These are phyloP conservation scores for Drosophila diplacantha DNA, from an alignment of 2,888 invertebrate species.

Conservation along the genomic window DNA sequence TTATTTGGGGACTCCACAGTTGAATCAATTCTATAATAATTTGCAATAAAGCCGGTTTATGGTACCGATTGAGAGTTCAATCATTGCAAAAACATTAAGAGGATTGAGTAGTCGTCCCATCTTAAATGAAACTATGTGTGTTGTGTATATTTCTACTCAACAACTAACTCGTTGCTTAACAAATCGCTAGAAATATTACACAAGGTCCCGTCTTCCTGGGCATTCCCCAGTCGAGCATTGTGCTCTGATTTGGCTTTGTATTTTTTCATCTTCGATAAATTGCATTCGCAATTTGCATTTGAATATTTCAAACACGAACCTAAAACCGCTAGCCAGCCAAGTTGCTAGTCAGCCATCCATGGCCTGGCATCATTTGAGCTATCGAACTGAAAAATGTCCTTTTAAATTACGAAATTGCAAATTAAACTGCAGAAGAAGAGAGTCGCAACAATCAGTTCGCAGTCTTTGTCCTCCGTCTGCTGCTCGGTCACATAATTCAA, in stretches of 20 bases:
- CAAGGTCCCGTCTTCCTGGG: constrained; percentile 1
- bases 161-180: background rate
- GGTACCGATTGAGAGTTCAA: background rate
- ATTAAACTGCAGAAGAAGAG: constrained; percentile 57
- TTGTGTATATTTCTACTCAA: background rate
- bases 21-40: background rate
- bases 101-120: background rate
- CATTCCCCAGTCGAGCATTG: constrained; percentile 20
- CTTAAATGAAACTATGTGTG: background rate
- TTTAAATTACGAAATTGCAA: constrained; percentile 72
- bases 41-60: background rate
- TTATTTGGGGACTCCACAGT: background rate
- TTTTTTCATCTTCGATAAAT: constrained; percentile 35
- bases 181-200: background rate
- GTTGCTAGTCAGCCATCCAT: constrained; percentile 43
- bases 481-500: constrained; percentile 65
- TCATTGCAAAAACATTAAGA: constrained; percentile 2
- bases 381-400: constrained; percentile 72
- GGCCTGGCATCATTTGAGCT: constrained; percentile 65
- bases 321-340: constrained; percentile 35
- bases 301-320: constrained; percentile 46
- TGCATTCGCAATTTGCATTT: constrained; percentile 49
- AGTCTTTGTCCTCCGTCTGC: constrained; percentile 26
- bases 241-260: background rate
- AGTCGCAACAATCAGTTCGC: constrained; percentile 41